A percentile compares a stretch with the other conserved stretches of the same genome.
These are phyloP conservation scores for Drosophila equinoxialis DNA, from an alignment of 1,140 invertebrate genomes.

Conservation along the genomic window DNA sequence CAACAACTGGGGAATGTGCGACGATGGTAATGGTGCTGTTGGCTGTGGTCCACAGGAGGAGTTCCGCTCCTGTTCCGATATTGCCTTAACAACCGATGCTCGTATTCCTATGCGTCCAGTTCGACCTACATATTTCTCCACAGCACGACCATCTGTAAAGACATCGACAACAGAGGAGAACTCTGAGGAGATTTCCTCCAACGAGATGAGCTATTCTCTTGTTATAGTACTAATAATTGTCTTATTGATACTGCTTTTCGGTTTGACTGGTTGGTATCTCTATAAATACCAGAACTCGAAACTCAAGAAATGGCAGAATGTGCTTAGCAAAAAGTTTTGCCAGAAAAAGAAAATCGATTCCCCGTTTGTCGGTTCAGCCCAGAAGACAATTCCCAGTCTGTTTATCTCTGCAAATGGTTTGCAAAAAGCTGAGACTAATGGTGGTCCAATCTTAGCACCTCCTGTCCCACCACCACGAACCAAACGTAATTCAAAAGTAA, in stretches of 20 bases:
- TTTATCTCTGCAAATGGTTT: background rate
- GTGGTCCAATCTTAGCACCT: background rate
- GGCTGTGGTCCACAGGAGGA: constrained; percentile 89
- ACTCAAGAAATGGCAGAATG: constrained; percentile 20
- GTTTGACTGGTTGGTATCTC: constrained; percentile 83
- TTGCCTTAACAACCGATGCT: constrained; percentile 86
- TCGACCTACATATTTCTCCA: constrained; percentile 51
- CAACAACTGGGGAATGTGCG: constrained; percentile 84
- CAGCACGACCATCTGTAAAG: constrained; percentile 17
- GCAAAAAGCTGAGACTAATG: background rate
- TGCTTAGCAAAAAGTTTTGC: constrained; percentile 12
- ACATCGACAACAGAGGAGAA: constrained; percentile 13
- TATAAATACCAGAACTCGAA: constrained; percentile 82
- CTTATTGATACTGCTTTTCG: constrained; percentile 83
- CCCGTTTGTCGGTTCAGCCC: background rate
- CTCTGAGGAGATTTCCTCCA: constrained; percentile 16
- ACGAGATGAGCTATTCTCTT: constrained; percentile 78
- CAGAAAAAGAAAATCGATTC: constrained; percentile 1
- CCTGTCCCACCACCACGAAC: constrained; percentile 38
- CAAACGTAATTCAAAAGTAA: constrained; percentile 15
- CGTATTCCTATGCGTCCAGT: constrained; percentile 50
- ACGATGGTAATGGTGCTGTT: constrained; percentile 74
- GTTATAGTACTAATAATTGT: constrained; percentile 83
- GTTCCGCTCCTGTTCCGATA: constrained; percentile 93
- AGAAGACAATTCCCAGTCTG: background rate